Percentiles rank a stretch among this genome's conserved stretches.
phyloP scores from a whole-genome alignment of 2,797 vertebrate species.

The Thunnus albacares region DNA sequence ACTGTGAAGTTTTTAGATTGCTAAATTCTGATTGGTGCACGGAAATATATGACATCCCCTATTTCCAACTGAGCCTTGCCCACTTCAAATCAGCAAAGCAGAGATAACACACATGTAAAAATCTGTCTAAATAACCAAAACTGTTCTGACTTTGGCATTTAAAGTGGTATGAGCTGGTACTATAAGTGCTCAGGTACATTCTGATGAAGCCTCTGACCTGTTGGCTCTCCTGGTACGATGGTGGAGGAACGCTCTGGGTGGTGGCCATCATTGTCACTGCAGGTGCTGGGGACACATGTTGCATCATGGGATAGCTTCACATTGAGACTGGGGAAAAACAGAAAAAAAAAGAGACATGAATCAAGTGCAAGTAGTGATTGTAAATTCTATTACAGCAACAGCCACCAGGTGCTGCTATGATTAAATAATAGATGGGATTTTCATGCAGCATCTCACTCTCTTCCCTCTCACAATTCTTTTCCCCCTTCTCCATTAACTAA shows the following conservation, averaged over 20 bases:
- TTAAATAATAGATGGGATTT: slow-evolving; percentile 61
- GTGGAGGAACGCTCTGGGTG: slow-evolving; percentile 98
- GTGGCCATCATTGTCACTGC: slow-evolving; percentile 99
- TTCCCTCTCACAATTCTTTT: slow-evolving; percentile 1
- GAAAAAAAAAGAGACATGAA: slow-evolving; percentile 13
- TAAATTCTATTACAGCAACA: slow-evolving; percentile 57
- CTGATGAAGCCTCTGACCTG: slow-evolving; percentile 87
- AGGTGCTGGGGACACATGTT: slow-evolving; percentile 99
- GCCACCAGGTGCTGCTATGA: slow-evolving; percentile 82
- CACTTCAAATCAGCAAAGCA: too few species aligned
- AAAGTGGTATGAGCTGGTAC: neutral
- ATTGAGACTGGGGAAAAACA: slow-evolving; percentile 89
- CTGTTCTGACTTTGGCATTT: too few species aligned
- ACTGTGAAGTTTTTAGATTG: neutral
- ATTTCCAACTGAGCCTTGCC: too few species aligned
- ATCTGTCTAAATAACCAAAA: too few species aligned
- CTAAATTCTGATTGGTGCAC: neutral
- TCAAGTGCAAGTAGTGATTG: slow-evolving; percentile 25
- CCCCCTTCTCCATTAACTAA: slow-evolving; percentile 27
- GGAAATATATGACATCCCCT: neutral
- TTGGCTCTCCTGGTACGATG: slow-evolving; percentile 98
- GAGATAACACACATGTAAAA: too few species aligned
- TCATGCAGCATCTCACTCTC: slow-evolving; percentile 15
- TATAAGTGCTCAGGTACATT: neutral
- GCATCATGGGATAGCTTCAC: slow-evolving; percentile 99